Conservation (phyloP, 2,797 vertebrate genomes). For the Sparus aurata region DNA sequence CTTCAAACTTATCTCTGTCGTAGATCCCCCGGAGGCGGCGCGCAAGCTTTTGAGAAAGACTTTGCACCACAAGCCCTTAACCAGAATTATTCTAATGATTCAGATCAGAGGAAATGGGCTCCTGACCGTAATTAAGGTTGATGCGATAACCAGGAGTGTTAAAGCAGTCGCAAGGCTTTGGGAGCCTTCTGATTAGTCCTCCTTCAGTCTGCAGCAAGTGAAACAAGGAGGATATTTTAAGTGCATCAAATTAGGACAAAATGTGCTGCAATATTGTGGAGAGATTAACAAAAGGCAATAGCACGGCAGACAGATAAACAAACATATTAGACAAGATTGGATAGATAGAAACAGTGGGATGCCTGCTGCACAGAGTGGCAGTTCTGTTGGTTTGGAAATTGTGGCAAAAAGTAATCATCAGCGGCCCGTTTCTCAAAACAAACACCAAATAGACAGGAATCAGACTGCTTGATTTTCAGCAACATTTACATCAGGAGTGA, state of each 20-base stretch:
- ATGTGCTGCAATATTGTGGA: conserved; percentile 47
- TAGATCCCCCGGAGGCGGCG: conserved; percentile 58
- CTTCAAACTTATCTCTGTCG: conserved; percentile 68
- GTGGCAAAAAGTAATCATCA: conserved; percentile 60
- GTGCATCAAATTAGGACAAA: conserved; percentile 48
- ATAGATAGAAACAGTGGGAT: conserved; percentile 61
- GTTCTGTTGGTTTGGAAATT: conserved; percentile 63
- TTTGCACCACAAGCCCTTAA: conserved; percentile 56
- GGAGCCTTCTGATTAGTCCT: conserved; percentile 52
- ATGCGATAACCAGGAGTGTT: conserved; percentile 69
- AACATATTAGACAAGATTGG: conserved; percentile 70
- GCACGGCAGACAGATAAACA: conserved; percentile 70
- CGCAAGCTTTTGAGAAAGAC: conserved; percentile 56
- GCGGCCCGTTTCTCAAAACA: conserved; percentile 45
- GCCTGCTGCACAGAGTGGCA: conserved; percentile 51
- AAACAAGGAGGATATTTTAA: conserved; percentile 60
- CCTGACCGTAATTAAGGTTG: conserved; percentile 78
- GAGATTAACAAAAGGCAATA: conserved; percentile 71
- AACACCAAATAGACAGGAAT: conserved; percentile 54
- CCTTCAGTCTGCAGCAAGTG: conserved; percentile 47
- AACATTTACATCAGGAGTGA: conserved; percentile 49
- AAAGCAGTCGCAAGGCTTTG: conserved; percentile 58
- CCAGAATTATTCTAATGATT: conserved; percentile 71
- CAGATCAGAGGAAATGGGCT: conserved; percentile 74
- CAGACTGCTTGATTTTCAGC: conserved; percentile 42